Evolutionary conservation across 2,888 invertebrate genomes (phyloP).

Genomic region (Mayetiola destructor): DNA sequence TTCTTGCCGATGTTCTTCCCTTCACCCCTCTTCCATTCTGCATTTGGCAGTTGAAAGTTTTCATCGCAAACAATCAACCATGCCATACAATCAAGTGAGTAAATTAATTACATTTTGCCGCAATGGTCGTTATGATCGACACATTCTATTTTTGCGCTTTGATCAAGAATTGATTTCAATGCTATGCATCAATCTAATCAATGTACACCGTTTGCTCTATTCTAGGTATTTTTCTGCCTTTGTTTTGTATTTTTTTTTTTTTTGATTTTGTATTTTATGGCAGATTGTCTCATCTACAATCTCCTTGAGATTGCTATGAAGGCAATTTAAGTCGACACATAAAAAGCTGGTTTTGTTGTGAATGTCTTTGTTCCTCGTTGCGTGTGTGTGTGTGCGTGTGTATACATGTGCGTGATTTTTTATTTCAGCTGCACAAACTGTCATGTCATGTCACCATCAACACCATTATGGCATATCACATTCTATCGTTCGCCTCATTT

Average conservation of each 20-base stretch:
- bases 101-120: constrained; percentile 12
- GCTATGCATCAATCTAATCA: background rate
- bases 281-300: too few relatives aligned
- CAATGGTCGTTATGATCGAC: constrained; percentile 6
- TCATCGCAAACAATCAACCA: constrained; percentile 7
- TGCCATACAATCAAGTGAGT: constrained; percentile 9
- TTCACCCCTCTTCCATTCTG: too few relatives aligned
- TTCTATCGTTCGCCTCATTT: constrained; percentile 11
- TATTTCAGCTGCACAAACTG: background rate
- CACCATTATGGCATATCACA: constrained; percentile 11
- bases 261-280: too few relatives aligned
- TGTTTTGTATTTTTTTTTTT: too few relatives aligned
- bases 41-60: too few relatives aligned
- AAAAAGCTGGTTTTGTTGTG: background rate
- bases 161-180: background rate
- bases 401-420: background rate
- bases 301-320: background rate
- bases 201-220: background rate
- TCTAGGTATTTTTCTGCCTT: too few relatives aligned
- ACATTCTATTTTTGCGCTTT: background rate
- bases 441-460: constrained; percentile 13
- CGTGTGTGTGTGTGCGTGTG: too few relatives aligned
- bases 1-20: too few relatives aligned
- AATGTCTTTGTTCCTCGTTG: too few relatives aligned
- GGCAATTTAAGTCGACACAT: background rate